These are phyloP conservation scores for Eilema sororculum DNA, from an alignment of 2,888 invertebrate species.

Conservation along the genomic window DNA sequence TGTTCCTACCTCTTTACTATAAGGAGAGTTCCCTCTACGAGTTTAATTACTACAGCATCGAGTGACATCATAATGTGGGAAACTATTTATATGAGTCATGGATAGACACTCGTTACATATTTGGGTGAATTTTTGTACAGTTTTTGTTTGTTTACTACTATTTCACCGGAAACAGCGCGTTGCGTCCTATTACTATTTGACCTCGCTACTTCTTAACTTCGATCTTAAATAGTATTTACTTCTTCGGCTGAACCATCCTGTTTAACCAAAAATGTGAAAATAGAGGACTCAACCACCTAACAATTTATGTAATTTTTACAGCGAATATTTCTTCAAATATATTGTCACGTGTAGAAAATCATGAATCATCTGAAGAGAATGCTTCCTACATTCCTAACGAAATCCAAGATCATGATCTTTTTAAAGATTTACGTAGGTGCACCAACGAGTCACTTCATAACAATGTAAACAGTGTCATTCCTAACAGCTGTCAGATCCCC, in stretches of 20 bases:
- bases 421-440: slow-evolving; percentile 19
- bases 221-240: no score
- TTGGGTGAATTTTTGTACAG: neutral
- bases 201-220: no score
- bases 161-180: no score
- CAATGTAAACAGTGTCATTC: slow-evolving; percentile 41
- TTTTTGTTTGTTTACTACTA: no score
- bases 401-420: neutral
- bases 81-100: no score
- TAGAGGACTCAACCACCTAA: no score
- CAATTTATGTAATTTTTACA: neutral
- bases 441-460: slow-evolving; percentile 13
- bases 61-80: no score
- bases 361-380: neutral
- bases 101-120: neutral
- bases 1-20: neutral
- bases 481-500: slow-evolving; percentile 32
- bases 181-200: no score
- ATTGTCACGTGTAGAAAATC: neutral
- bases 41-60: neutral
- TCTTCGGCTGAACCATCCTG: no score
- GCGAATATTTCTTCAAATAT: neutral
- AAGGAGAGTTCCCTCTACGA: neutral
- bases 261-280: no score
- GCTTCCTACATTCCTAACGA: slow-evolving; percentile 12